Conservation (phyloP, 2,888 invertebrate genomes). For the Drosophila picticornis region DNA sequence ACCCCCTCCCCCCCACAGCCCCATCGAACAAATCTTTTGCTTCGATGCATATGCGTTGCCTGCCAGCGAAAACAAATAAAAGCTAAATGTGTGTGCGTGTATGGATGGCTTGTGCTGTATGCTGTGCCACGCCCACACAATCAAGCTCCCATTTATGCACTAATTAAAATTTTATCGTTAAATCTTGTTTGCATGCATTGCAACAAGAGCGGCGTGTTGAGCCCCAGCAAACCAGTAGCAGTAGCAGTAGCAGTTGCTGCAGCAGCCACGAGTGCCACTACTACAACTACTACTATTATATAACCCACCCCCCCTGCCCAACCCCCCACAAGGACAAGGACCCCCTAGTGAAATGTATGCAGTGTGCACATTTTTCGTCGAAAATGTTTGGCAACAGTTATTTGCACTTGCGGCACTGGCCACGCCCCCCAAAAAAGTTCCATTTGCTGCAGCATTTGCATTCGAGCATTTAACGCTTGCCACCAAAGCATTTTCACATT, state of each 20-base stretch:
- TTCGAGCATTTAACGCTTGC: constrained; percentile 60
- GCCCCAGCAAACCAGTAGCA: constrained; percentile 12
- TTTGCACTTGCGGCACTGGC: constrained; percentile 4
- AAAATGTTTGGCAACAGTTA: constrained; percentile 78
- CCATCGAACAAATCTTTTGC: neutral
- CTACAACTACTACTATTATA: neutral
- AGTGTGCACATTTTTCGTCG: constrained; percentile 71
- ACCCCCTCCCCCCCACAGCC: too few species aligned
- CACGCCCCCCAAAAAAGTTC: constrained; percentile 1
- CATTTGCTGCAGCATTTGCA: constrained; percentile 52
- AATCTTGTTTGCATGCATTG: constrained; percentile 81
- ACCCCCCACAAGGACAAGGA: neutral
- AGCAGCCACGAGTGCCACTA: constrained; percentile 9
- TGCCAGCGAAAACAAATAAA: constrained; percentile 69
- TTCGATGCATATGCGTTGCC: constrained; percentile 37
- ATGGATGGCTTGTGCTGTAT: constrained; percentile 42
- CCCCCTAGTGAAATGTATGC: constrained; percentile 53
- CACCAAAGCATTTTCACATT: constrained; percentile 69
- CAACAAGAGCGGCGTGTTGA: constrained; percentile 63
- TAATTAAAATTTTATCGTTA: constrained; percentile 81
- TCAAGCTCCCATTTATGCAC: constrained; percentile 80
- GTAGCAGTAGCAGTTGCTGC: neutral
- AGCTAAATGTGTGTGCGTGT: constrained; percentile 41
- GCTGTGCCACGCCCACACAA: constrained; percentile 77
- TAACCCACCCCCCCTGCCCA: neutral